Conservation (phyloP, 2,888 invertebrate genomes). For the Xanthostigma xanthostigma region DNA sequence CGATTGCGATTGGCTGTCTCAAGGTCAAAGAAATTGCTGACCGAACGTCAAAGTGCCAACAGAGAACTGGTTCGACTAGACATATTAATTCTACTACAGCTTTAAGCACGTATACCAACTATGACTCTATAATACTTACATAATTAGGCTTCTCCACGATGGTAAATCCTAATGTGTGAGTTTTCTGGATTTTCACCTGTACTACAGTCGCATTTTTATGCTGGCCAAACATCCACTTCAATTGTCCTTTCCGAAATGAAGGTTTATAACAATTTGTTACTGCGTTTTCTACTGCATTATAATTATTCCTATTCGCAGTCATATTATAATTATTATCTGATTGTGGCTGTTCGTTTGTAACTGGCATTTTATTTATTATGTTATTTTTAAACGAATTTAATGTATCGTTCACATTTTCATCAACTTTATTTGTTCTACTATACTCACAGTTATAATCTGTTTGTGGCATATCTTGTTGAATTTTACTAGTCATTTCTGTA, state of each 20-base stretch:
- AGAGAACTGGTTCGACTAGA: too few relatives aligned
- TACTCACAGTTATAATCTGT: too few relatives aligned
- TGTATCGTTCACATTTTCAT: too few relatives aligned
- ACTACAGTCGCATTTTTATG: slow-evolving; percentile 36
- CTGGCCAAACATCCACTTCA: slow-evolving; percentile 37
- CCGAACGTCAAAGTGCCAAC: too few relatives aligned
- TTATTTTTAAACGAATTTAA: too few relatives aligned
- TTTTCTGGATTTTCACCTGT: slow-evolving; percentile 26
- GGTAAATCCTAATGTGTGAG: slow-evolving; percentile 38
- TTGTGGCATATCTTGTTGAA: too few relatives aligned
- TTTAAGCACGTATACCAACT: slow-evolving; percentile 16
- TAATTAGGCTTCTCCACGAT: slow-evolving; percentile 28
- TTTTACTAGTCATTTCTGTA: too few relatives aligned
- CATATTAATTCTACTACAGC: too few relatives aligned
- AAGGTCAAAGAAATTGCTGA: too few relatives aligned
- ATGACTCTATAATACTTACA: slow-evolving; percentile 19
- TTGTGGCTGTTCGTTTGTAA: not conserved
- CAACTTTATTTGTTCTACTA: too few relatives aligned
- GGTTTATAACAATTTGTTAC: slow-evolving; percentile 5
- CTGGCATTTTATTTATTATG: too few relatives aligned
- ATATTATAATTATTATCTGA: slow-evolving; percentile 21
- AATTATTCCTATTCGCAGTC: slow-evolving; percentile 17
- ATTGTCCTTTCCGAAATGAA: slow-evolving; percentile 16
- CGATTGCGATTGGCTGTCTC: too few relatives aligned
- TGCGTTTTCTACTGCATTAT: slow-evolving; percentile 3